Evolutionary conservation across 2,888 invertebrate genomes (phyloP).

Genomic region (Eulithis testata): DNA sequence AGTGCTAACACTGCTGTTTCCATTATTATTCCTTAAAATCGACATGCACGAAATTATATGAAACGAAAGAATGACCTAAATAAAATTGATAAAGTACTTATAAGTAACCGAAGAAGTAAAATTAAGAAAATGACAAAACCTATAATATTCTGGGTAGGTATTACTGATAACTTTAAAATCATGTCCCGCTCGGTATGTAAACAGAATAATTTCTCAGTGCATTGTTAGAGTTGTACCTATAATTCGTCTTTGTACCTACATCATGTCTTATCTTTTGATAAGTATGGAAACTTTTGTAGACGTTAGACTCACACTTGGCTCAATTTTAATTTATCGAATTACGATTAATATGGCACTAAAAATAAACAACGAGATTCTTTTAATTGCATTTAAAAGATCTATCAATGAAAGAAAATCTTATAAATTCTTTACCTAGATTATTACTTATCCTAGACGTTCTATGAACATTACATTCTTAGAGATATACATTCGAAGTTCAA

Average conservation of each 20-base stretch:
- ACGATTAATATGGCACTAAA: neutral
- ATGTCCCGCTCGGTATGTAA: neutral
- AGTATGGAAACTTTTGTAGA: too few relatives aligned
- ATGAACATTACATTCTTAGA: neutral
- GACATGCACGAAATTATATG: neutral
- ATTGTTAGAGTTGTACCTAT: too few relatives aligned
- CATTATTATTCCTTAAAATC: neutral
- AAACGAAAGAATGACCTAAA: neutral
- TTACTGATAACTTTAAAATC: constrained; percentile 12
- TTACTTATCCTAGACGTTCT: constrained; percentile 6
- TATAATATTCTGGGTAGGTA: too few relatives aligned
- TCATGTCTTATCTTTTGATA: too few relatives aligned
- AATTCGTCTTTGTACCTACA: too few relatives aligned
- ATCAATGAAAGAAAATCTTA: neutral
- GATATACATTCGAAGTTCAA: neutral
- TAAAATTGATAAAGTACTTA: neutral
- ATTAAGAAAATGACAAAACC: constrained; percentile 2
- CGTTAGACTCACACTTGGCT: neutral
- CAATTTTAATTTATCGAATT: neutral
- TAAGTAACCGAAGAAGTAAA: constrained; percentile 1
- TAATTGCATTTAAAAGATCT: constrained; percentile 26
- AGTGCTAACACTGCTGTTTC: too few relatives aligned
- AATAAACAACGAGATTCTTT: constrained; percentile 30
- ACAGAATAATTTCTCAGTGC: neutral
- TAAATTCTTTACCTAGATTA: neutral